phyloP scores from a whole-genome alignment of 2,888 invertebrate species.

The Pedicia rivosa region DNA sequence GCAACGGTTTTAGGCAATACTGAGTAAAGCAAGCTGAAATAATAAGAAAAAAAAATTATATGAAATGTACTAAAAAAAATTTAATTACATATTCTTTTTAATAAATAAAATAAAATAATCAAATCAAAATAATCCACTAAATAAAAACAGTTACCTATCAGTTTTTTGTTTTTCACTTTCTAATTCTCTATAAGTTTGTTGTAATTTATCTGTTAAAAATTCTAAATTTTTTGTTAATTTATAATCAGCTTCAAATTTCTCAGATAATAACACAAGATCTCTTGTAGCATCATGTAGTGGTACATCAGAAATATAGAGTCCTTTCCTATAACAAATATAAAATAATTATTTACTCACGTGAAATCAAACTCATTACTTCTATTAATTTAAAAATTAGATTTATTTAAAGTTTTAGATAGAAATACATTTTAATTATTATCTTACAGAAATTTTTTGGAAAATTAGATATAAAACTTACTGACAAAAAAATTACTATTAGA shows the following conservation, averaged over 20 bases:
- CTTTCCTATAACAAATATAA: constrained; percentile 42
- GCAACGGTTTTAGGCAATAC: constrained; percentile 89
- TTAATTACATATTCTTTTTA: background rate
- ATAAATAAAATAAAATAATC: background rate
- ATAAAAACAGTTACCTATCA: constrained; percentile 48
- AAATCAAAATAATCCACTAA: background rate
- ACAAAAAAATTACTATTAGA: too few species aligned
- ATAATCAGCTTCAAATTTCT: constrained; percentile 94
- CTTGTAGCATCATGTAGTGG: constrained; percentile 91
- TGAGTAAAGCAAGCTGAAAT: constrained; percentile 72
- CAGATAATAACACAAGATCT: constrained; percentile 87
- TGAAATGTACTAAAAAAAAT: background rate
- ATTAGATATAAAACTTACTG: too few species aligned
- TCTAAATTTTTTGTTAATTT: constrained; percentile 87
- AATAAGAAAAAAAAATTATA: constrained; percentile 10
- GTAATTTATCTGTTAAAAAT: constrained; percentile 84
- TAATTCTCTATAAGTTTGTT: constrained; percentile 84
- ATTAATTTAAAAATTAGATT: too few species aligned
- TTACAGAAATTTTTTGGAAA: too few species aligned
- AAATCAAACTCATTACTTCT: too few species aligned
- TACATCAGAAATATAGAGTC: constrained; percentile 85
- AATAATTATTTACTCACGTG: too few species aligned
- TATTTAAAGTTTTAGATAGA: too few species aligned
- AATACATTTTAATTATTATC: too few species aligned
- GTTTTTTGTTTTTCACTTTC: constrained; percentile 93